Evolutionary conservation across 2,797 vertebrate genomes (phyloP), one percentile per base, ranked within the genome.

Genomic region (Catostomus latipinnis): DNA sequence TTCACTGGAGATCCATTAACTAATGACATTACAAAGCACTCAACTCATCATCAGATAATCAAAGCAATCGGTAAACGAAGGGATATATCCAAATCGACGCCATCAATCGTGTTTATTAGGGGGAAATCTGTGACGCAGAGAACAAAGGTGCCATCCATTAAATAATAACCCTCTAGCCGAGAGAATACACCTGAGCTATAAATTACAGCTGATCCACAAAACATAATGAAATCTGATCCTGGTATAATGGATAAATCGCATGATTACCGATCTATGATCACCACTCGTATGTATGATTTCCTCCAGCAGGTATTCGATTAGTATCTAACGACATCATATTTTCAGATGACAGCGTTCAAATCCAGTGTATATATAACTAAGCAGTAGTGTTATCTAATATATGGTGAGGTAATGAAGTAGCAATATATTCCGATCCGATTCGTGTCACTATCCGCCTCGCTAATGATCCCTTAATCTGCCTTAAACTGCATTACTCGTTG

Each of bases 121-220:
- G 67, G 22, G 6, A 61, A 52, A 60, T 46, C 81, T 73, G 78
- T 86, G 85, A 81, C 85, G 81, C 85, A 86, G 85, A 84, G 83
- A 84, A 86, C 83, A 86, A 86, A 84, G 81, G 65, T 81, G 75
- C 14, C 68, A 75, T 54, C 52, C 61, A 82, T 75, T 65, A 65
- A 81, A 82, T 63, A 70, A 70, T 8, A 71, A 60, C 11, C 66
- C 50, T 52, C 43, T 52, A 52, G 0, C 10, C 60, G 43, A 65
- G 4, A 48, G 14, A 10, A 52, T 8, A 48, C 14, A 71, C 18
- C 12, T 60, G 74, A 54, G 61, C 50, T 53, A 18, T 13, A 56
- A 75, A 43, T 18, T 69, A 43, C 9, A 8, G 16, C 58, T 22
- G 14, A 61, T 14, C 22, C 10, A 62, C 48, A 54, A 6, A 46